A percentile compares a stretch with the other conserved stretches of the same genome.
phyloP scores from a whole-genome alignment of 2,113 vertebrate species.

The Bettongia penicillata region DNA sequence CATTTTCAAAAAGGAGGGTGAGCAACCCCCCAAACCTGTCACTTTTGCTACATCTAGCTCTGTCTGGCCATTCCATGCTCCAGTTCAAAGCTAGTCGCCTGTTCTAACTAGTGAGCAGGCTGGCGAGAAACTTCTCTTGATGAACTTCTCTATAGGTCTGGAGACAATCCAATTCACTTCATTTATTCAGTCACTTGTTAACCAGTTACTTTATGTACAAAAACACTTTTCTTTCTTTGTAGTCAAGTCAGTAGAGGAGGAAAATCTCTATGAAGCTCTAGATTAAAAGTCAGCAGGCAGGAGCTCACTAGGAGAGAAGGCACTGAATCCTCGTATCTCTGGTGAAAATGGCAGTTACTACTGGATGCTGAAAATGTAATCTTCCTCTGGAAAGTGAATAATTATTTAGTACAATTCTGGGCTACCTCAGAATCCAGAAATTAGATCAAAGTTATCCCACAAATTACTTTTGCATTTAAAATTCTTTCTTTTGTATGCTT shows the following conservation, averaged over 20 bases:
- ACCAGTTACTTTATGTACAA: background rate
- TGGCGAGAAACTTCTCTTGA: background rate
- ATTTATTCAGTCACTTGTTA: background rate
- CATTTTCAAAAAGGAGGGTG: background rate
- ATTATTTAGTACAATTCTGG: background rate
- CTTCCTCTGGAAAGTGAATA: background rate
- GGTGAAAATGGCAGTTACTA: background rate
- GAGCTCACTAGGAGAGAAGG: background rate
- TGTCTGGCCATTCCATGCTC: background rate
- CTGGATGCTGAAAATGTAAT: background rate
- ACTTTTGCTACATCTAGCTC: background rate
- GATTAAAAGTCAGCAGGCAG: background rate
- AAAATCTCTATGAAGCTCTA: background rate
- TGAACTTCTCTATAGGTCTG: background rate
- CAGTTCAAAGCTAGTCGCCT: background rate
- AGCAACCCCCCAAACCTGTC: background rate
- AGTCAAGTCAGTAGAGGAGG: background rate
- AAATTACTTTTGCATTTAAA: background rate
- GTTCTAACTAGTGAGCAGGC: background rate
- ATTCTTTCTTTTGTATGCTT: background rate
- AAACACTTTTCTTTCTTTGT: background rate
- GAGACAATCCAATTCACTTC: background rate
- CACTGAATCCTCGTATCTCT: background rate
- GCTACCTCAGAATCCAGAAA: background rate
- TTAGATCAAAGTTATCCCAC: background rate